These are phyloP conservation scores for Anseranas semipalmata DNA, from an alignment of 2,113 vertebrate species.

Conservation along the genomic window DNA sequence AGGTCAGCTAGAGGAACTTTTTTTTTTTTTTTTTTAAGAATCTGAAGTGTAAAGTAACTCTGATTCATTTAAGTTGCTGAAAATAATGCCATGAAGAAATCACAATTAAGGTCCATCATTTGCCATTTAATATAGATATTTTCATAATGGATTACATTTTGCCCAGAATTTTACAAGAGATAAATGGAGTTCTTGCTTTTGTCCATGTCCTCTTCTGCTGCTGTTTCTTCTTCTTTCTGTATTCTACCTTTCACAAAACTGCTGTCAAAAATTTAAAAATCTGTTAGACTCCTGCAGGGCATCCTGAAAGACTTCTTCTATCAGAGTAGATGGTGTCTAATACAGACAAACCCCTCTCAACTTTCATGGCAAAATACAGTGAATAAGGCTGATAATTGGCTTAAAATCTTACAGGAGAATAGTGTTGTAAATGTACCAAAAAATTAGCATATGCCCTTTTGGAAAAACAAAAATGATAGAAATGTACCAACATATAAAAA, in stretches of 20 bases:
- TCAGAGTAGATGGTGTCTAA: not conserved
- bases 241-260: not conserved
- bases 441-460: not conserved
- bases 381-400: not conserved
- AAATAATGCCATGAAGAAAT: not conserved
- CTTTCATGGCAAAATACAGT: not conserved
- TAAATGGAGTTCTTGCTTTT: not conserved
- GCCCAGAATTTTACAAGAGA: not conserved
- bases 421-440: not conserved
- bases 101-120: not conserved
- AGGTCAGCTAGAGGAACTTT: not conserved
- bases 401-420: not conserved
- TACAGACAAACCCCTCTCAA: not conserved
- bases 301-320: not conserved
- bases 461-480: not conserved
- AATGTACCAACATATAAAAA: not conserved
- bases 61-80: not conserved
- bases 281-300: not conserved
- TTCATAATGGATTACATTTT: not conserved
- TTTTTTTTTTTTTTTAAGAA: not conserved
- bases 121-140: not conserved
- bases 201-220: not conserved
- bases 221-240: not conserved
- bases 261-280: not conserved
- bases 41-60: not conserved